Conservation (phyloP, 2,797 vertebrate genomes). For the Phoebastria nigripes region DNA sequence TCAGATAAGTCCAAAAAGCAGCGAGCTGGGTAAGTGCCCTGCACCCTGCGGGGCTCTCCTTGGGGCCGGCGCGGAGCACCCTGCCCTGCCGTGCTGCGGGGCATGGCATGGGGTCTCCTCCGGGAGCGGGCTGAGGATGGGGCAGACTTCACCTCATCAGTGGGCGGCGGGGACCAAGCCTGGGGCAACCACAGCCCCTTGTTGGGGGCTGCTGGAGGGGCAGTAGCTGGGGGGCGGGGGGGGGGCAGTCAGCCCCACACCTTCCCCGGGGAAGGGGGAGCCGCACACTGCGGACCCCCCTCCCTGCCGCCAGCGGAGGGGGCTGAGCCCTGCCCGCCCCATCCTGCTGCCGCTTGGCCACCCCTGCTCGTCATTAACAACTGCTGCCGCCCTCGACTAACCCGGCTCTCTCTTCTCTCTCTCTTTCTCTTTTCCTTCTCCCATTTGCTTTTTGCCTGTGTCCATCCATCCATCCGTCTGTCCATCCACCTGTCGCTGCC, state of each 20-base stretch:
- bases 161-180: background rate
- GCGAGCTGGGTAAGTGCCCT: conserved; percentile 90
- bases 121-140: background rate
- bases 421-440: conserved; percentile 14
- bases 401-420: conserved; percentile 47
- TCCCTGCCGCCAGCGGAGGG: background rate
- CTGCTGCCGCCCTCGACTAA: conserved; percentile 55
- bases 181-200: accelerated
- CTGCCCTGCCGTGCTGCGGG: background rate
- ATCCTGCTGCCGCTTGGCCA: background rate
- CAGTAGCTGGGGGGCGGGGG: background rate
- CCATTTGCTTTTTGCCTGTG: conserved; percentile 63
- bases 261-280: background rate
- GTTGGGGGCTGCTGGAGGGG: background rate
- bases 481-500: background rate
- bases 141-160: background rate
- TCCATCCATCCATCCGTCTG: background rate
- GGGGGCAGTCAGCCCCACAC: background rate
- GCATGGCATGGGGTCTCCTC: background rate
- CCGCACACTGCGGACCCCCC: background rate
- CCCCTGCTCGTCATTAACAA: background rate
- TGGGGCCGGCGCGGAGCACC: background rate
- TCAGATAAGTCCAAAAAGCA: conserved; percentile 99
- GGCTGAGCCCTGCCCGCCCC: background rate
- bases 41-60: background rate